Evolutionary conservation across 2,888 invertebrate species (phyloP).

Genomic region (Pteria penguin): DNA sequence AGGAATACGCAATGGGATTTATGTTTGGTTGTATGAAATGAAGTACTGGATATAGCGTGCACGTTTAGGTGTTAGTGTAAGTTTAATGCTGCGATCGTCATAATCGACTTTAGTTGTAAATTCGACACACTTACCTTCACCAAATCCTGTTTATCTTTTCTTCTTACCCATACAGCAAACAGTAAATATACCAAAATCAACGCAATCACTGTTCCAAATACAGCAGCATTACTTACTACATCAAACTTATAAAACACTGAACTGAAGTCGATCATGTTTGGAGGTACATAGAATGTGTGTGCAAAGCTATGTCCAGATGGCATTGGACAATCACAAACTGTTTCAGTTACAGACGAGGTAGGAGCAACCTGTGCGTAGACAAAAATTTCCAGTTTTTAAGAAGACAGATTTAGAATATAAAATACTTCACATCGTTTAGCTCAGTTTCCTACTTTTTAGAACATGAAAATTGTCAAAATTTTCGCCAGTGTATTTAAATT

Average conservation of each 20-base stretch:
- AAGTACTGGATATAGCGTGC: no score
- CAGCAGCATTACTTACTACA: conserved; percentile 75
- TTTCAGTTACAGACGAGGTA: background rate
- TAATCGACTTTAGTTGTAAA: no score
- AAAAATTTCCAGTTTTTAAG: no score
- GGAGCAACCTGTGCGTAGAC: background rate
- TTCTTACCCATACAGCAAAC: conserved; percentile 67
- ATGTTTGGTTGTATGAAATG: no score
- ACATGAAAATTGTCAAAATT: no score
- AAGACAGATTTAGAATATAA: no score
- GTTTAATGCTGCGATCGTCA: no score
- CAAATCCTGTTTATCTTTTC: conserved; percentile 70
- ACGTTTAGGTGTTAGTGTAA: no score
- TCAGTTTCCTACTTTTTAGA: no score
- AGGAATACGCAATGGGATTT: no score
- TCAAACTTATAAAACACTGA: conserved; percentile 74
- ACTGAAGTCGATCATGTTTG: conserved; percentile 77
- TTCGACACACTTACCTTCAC: conserved; percentile 48
- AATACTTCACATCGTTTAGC: no score
- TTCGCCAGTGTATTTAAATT: no score
- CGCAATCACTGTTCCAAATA: conserved; percentile 75
- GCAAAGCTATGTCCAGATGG: conserved; percentile 39
- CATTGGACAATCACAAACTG: conserved; percentile 35
- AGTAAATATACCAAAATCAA: conserved; percentile 64
- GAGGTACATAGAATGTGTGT: conserved; percentile 71